Percentiles rank a stretch among this genome's conserved stretches.
phyloP scores from a whole-genome alignment of 2,113 vertebrate genomes.

The Platysteira castanea region DNA sequence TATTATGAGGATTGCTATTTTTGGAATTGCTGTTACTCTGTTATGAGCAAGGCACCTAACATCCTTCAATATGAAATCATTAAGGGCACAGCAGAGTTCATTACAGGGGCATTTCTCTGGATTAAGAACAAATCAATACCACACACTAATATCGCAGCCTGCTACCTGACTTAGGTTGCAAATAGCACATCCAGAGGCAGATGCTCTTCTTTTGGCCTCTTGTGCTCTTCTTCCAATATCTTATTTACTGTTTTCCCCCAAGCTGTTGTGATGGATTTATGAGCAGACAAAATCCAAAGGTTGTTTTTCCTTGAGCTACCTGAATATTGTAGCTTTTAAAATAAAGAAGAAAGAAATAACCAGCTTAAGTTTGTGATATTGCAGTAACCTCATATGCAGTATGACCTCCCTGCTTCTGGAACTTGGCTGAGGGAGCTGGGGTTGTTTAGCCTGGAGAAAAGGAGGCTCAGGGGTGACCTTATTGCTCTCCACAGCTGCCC shows the following conservation, averaged over 20 bases:
- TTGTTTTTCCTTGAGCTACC: constrained; percentile 49
- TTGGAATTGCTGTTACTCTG: constrained; percentile 49
- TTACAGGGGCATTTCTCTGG: constrained; percentile 67
- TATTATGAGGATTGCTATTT: constrained; percentile 68
- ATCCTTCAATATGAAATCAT: constrained; percentile 57
- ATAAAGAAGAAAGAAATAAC: constrained; percentile 6
- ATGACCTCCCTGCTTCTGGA: not conserved
- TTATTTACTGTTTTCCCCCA: constrained; percentile 48
- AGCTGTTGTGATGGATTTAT: constrained; percentile 49
- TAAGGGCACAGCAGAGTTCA: constrained; percentile 63
- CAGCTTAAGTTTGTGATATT: not conserved
- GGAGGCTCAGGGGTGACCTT: not conserved
- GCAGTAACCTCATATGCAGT: not conserved
- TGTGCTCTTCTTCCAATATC: constrained; percentile 39
- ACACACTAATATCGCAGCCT: constrained; percentile 49
- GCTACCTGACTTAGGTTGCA: constrained; percentile 22
- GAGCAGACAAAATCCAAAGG: constrained; percentile 41
- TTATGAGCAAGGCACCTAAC: constrained; percentile 50
- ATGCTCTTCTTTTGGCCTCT: constrained; percentile 25
- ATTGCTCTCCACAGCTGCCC: not conserved
- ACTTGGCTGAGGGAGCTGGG: not conserved
- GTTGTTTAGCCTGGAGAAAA: not conserved
- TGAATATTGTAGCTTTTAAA: constrained; percentile 50
- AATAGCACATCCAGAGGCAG: constrained; percentile 24
- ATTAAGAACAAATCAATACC: constrained; percentile 68